Evolutionary conservation across 2,113 vertebrate species (phyloP).

Genomic region (Panthera uncia): DNA sequence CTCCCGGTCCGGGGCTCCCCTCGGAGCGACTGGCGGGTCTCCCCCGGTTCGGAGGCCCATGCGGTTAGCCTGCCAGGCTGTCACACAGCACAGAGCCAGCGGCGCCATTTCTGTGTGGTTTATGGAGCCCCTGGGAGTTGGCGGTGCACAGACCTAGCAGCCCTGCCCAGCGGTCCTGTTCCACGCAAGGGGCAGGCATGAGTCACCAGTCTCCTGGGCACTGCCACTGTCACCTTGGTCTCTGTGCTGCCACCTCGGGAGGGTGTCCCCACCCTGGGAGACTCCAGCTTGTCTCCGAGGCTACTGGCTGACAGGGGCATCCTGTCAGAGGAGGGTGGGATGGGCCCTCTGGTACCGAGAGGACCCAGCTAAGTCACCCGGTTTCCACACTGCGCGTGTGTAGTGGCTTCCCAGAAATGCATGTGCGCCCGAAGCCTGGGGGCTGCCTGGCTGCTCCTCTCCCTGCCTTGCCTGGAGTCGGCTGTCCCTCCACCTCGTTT

Average conservation of each 20-base stretch:
- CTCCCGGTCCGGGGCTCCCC: neutral
- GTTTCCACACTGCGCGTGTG: neutral
- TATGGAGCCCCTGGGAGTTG: accelerated
- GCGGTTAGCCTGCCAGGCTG: neutral
- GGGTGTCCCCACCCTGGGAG: neutral
- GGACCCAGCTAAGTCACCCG: neutral
- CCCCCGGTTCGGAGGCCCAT: neutral
- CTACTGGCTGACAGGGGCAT: neutral
- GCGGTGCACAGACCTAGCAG: accelerated
- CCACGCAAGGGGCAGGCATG: accelerated
- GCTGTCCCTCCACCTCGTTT: neutral
- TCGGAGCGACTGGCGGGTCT: neutral
- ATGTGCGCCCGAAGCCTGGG: neutral
- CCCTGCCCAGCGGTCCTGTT: neutral
- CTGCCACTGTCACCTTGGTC: neutral
- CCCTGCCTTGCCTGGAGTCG: neutral
- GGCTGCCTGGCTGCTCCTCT: too few species aligned
- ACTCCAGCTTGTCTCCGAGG: neutral
- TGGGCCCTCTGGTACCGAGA: accelerated
- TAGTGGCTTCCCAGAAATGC: neutral
- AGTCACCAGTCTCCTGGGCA: neutral
- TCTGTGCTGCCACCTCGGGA: neutral
- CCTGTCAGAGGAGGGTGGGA: neutral
- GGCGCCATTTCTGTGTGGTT: accelerated
- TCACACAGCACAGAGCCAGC: neutral